Conservation (phyloP, 1,140 invertebrate species). For the Macrocentrus cingulum region DNA sequence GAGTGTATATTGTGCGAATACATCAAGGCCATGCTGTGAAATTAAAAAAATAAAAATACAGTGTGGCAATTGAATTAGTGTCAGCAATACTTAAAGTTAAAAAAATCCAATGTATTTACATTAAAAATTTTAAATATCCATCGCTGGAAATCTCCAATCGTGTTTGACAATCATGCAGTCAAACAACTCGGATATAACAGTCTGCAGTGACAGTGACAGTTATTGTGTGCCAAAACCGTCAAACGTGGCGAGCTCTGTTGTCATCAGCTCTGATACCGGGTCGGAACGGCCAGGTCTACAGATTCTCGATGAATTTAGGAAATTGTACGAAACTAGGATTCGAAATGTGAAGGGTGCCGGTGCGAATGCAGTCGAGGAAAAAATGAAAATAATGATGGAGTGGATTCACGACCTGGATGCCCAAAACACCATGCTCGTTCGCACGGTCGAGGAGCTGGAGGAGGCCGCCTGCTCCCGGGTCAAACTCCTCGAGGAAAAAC, state of each 20-base stretch:
- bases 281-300: slow-evolving; percentile 36
- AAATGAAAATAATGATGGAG: slow-evolving; percentile 58
- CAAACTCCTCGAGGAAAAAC: slow-evolving; percentile 59
- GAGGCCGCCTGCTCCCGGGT: slow-evolving; percentile 59
- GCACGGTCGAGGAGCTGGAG: slow-evolving; percentile 62
- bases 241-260: slow-evolving; percentile 1
- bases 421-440: slow-evolving; percentile 63
- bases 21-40: too few relatives aligned
- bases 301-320: slow-evolving; percentile 43
- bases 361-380: slow-evolving; percentile 35
- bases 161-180: too few relatives aligned
- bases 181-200: not conserved
- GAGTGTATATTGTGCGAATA: too few relatives aligned
- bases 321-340: slow-evolving; percentile 41
- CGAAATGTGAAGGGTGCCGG: slow-evolving; percentile 34
- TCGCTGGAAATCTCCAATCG: too few relatives aligned
- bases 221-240: not conserved
- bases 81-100: too few relatives aligned
- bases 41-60: too few relatives aligned
- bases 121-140: too few relatives aligned
- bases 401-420: slow-evolving; percentile 63
- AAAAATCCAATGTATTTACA: too few relatives aligned
- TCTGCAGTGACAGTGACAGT: not conserved
- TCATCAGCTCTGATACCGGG: slow-evolving; percentile 28
- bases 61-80: too few relatives aligned